Evolutionary conservation across 64 coral and sea anemone species (phyloP).

Genomic region (Astreopora myriophthalma): DNA sequence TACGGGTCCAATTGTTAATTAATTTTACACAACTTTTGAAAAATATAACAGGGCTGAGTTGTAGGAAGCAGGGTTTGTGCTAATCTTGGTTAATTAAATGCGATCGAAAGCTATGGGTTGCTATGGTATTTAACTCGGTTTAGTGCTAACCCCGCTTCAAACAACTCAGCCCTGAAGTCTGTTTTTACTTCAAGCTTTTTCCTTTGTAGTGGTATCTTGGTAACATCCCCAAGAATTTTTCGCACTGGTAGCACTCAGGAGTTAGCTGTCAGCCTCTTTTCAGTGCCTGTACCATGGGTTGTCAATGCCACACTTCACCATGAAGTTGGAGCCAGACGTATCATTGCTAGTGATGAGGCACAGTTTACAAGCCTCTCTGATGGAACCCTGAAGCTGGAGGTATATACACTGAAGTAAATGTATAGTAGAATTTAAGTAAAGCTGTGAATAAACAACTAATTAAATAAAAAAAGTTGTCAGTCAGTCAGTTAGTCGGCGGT

Average conservation of each 20-base stretch:
- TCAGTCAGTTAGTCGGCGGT: too few species aligned
- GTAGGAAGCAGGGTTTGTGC: too few species aligned
- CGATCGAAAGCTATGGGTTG: too few species aligned
- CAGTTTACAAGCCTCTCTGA: slow-evolving; percentile 1
- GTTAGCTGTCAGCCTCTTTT: slow-evolving; percentile 21
- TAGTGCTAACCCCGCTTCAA: too few species aligned
- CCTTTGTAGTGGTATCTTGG: slow-evolving; percentile 23
- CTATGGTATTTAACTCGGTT: too few species aligned
- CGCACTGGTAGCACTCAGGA: slow-evolving; percentile 18
- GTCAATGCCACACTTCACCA: slow-evolving; percentile 8
- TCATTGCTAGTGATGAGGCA: neutral
- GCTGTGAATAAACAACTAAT: too few species aligned
- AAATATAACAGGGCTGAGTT: too few species aligned
- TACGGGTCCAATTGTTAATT: too few species aligned
- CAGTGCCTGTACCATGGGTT: slow-evolving; percentile 1
- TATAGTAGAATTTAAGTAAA: too few species aligned
- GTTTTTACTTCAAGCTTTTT: neutral
- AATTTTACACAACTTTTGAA: too few species aligned
- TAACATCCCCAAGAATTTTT: slow-evolving; percentile 41
- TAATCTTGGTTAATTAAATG: too few species aligned
- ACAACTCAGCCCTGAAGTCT: neutral
- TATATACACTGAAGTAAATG: neutral
- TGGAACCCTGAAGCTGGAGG: slow-evolving; percentile 39
- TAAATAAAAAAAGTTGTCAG: too few species aligned
- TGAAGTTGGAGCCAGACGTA: neutral